phyloP scores from a whole-genome alignment of 2,888 invertebrate species.

The Glaucopsyche alexis region DNA sequence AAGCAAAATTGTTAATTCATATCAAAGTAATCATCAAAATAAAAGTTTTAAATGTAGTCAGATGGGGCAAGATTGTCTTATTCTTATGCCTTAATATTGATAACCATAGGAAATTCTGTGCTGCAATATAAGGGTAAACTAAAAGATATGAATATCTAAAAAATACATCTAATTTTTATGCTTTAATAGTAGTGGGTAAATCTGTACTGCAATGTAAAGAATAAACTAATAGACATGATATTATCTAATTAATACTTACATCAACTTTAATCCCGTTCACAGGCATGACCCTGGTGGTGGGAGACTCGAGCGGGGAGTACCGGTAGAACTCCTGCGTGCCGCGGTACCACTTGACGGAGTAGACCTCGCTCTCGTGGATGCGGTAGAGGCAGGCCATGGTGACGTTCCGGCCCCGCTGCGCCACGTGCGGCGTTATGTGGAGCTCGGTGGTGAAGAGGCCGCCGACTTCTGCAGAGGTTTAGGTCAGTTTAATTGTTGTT shows the following conservation, averaged over 20 bases:
- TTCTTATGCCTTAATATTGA: too few relatives aligned
- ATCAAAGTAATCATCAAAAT: too few relatives aligned
- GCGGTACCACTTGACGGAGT: conserved; percentile 93
- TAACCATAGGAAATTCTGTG: not conserved
- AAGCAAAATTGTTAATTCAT: too few relatives aligned
- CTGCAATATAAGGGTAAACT: not conserved
- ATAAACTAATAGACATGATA: not conserved
- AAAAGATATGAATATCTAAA: too few relatives aligned
- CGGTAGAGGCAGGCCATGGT: conserved; percentile 88
- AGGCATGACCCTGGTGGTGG: conserved; percentile 85
- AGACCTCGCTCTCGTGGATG: conserved; percentile 86
- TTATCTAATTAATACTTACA: conserved; percentile 77
- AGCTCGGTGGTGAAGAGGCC: conserved; percentile 87
- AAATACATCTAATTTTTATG: too few relatives aligned
- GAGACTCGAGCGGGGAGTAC: conserved; percentile 87
- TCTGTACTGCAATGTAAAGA: not conserved
- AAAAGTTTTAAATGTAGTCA: too few relatives aligned
- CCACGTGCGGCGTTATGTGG: conserved; percentile 85
- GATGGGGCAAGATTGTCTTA: not conserved
- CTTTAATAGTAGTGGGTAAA: not conserved
- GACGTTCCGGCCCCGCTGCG: conserved; percentile 84
- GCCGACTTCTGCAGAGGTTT: conserved; percentile 72
- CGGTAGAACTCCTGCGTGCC: conserved; percentile 91
- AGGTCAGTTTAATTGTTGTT: not conserved
- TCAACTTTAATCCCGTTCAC: conserved; percentile 88